Evolutionary conservation across 2,888 invertebrate species (phyloP), one percentile per base, ranked within the genome.

Genomic region (Euzophera pinguis): DNA sequence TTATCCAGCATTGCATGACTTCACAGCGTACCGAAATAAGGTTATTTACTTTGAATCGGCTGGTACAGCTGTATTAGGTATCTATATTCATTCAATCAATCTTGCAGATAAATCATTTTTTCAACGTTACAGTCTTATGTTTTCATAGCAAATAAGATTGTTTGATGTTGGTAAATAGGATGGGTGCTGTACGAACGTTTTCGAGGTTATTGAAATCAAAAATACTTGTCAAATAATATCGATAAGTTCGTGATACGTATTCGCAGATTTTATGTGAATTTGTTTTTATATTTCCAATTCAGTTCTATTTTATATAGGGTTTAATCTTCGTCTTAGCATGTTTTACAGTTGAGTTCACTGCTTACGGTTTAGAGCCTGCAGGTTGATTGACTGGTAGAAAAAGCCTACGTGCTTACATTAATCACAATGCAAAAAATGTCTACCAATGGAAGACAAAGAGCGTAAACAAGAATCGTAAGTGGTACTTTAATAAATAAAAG

Each of bases 11-110:
- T 39, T 39, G 39, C 39, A 39, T 39, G 39, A 39, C 71, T 72
- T 67, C 64, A 64, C 14, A 62, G 63, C 62, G 71, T 69, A 68
- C 72, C 69, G 69, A 74, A 73, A 73, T 67, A 68, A 62, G 63
- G 65, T 65, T 71, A 69, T 71, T 71, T 74, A 69, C 67, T 59
- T 60, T 56, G 57, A 64, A 53, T 60, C 32, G 45, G 14, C 13
- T 39, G 39, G 39, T 8, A 32, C 39, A 16, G 39, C 39, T 14
- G 39, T 39, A 16, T 39, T 16, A 39, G 22, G 22, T 13, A 39
- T 39, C 16, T 14, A 39, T 39, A 16, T 39, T 39, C 8, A 14
- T 39, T 39, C 39, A 39, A 39, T 39, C 39, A 39, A 16, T 39
- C 16, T 39, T 13, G 13, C 6, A 38, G 16, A 39, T 39, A 39